A percentile compares a stretch with the other conserved stretches of the same genome.
Conservation (phyloP, 2,797 vertebrate genomes). For the Odontamblyopus rebecca region DNA sequence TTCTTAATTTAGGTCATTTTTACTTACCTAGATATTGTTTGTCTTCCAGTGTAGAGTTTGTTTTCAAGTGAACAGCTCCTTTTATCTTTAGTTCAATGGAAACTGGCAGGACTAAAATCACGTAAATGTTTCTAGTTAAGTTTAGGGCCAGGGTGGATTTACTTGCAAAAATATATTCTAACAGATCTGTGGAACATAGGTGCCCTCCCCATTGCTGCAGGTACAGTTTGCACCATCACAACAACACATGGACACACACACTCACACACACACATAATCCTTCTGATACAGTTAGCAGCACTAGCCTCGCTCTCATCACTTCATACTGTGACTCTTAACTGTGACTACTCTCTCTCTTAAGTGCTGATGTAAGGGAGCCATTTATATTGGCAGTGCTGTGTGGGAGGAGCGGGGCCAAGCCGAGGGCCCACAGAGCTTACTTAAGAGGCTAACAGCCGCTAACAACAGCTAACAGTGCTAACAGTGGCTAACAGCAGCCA, state of each 20-base stretch:
- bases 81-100: too few relatives aligned
- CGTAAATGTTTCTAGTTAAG: too few relatives aligned
- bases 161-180: too few relatives aligned
- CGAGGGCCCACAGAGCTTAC: slow-evolving; percentile 59
- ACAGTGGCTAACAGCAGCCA: slow-evolving; percentile 53
- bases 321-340: slow-evolving; percentile 18
- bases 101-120: too few relatives aligned
- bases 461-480: slow-evolving; percentile 38
- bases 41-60: too few relatives aligned
- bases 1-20: too few relatives aligned
- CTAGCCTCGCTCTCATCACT: slow-evolving; percentile 51
- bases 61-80: too few relatives aligned
- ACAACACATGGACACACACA: neutral
- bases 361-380: slow-evolving; percentile 58
- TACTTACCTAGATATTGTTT: too few relatives aligned
- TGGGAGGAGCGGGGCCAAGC: slow-evolving; percentile 22
- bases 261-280: neutral
- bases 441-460: slow-evolving; percentile 44
- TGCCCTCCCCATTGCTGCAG: neutral
- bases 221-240: neutral
- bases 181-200: too few relatives aligned
- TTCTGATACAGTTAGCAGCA: slow-evolving; percentile 1
- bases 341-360: slow-evolving; percentile 36
- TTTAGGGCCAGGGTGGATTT: too few relatives aligned
- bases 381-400: slow-evolving; percentile 32